Conservation (phyloP, 2,888 invertebrate species). For the Anticlea derivata region DNA sequence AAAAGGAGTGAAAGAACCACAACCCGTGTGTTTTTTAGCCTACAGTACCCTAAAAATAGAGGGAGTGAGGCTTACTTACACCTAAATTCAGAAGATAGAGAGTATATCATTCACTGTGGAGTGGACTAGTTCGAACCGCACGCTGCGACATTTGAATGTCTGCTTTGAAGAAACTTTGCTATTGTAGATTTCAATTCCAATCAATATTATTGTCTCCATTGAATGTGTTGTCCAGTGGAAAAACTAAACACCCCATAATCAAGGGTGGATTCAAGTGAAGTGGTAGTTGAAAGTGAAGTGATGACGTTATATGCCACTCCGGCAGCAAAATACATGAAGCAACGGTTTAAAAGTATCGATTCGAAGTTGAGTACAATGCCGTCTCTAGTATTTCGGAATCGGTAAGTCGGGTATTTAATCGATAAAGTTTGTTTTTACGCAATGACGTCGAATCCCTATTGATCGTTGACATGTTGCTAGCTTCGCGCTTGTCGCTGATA, state of each 20-base stretch:
- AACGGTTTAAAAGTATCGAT: slow-evolving; percentile 75
- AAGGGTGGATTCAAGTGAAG: slow-evolving; percentile 57
- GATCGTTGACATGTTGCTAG: slow-evolving; percentile 50
- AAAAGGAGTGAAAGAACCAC: slow-evolving; percentile 38
- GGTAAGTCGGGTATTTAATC: slow-evolving; percentile 73
- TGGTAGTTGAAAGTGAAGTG: slow-evolving; percentile 71
- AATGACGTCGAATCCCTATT: slow-evolving; percentile 48
- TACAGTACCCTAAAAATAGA: slow-evolving; percentile 49
- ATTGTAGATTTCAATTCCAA: slow-evolving; percentile 49
- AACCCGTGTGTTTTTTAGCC: slow-evolving; percentile 46
- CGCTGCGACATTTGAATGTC: slow-evolving; percentile 72
- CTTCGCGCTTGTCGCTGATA: slow-evolving; percentile 41
- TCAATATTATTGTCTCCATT: slow-evolving; percentile 42
- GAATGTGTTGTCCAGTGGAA: slow-evolving; percentile 57
- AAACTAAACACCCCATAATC: slow-evolving; percentile 59
- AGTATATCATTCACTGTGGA: slow-evolving; percentile 56
- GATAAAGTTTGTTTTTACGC: slow-evolving; percentile 45
- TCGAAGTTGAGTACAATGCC: slow-evolving; percentile 80
- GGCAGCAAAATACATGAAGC: slow-evolving; percentile 77
- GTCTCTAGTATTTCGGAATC: slow-evolving; percentile 86
- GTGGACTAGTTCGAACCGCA: slow-evolving; percentile 55
- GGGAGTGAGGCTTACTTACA: slow-evolving; percentile 50
- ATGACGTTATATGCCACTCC: slow-evolving; percentile 82
- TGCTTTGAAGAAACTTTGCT: slow-evolving; percentile 49
- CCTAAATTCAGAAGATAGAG: slow-evolving; percentile 37